A percentile compares a stretch with the other conserved stretches of the same genome.
Conservation (phyloP, 2,113 vertebrate genomes). For the Lepisosteus osseus region DNA sequence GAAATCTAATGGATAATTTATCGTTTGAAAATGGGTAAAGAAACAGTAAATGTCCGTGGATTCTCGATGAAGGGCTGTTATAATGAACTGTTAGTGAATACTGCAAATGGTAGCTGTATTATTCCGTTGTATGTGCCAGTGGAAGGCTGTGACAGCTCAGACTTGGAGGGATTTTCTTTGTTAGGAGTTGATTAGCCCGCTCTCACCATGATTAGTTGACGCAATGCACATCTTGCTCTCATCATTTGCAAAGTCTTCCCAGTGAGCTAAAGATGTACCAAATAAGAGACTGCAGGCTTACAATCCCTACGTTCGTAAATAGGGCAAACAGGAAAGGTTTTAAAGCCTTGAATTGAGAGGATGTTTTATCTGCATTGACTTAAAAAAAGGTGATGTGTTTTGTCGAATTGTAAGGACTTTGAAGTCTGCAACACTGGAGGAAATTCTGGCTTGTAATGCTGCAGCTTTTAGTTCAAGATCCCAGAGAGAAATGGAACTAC, state of each 20-base stretch:
- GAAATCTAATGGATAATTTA: slow-evolving; percentile 99
- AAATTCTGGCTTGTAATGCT: no score
- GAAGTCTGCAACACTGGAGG: no score
- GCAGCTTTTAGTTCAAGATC: no score
- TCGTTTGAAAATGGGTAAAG: slow-evolving; percentile 80
- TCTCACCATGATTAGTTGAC: slow-evolving; percentile 26
- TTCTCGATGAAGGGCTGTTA: slow-evolving; percentile 10
- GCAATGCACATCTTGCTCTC: slow-evolving; percentile 14
- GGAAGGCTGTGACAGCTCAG: slow-evolving; percentile 25
- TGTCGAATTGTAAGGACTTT: no score
- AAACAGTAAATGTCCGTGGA: slow-evolving; percentile 56
- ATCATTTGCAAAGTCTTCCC: neutral
- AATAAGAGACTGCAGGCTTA: no score
- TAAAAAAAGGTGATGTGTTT: no score
- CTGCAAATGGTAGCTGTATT: slow-evolving; percentile 5
- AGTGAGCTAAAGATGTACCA: neutral
- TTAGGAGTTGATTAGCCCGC: slow-evolving; percentile 35
- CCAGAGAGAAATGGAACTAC: no score
- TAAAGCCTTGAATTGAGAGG: no score
- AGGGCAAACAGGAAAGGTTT: no score
- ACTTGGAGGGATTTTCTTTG: slow-evolving; percentile 24
- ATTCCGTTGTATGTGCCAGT: slow-evolving; percentile 3
- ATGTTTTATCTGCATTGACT: no score
- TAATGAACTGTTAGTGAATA: slow-evolving; percentile 13
- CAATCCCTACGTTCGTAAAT: no score